These are phyloP conservation scores for Triops cancriformis DNA, from an alignment of 1,140 invertebrate species.

Conservation along the genomic window DNA sequence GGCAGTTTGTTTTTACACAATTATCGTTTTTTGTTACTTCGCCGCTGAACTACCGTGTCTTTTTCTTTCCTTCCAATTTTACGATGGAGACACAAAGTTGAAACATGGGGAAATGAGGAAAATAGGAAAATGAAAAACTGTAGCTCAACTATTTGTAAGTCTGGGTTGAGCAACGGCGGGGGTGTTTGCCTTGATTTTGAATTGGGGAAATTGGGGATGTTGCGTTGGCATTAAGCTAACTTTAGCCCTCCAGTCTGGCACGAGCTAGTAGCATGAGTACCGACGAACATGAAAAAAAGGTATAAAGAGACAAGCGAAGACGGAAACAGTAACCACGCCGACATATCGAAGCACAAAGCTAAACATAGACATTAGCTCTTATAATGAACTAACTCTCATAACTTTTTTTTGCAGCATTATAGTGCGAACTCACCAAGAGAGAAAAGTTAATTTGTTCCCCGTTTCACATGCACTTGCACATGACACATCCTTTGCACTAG, in stretches of 20 bases:
- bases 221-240: constrained; percentile 6
- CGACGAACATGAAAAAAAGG: background rate
- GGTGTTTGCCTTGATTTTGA: background rate
- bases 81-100: too few species aligned
- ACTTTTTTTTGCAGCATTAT: background rate
- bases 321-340: background rate
- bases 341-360: constrained; percentile 7
- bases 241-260: background rate
- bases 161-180: background rate
- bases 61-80: too few species aligned
- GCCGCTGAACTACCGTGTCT: too few species aligned
- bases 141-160: too few species aligned
- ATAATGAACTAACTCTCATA: background rate
- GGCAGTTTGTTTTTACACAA: too few species aligned
- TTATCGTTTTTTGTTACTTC: too few species aligned
- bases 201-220: background rate
- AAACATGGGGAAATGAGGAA: too few species aligned
- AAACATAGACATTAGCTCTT: background rate
- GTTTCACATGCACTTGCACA: too few species aligned
- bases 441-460: too few species aligned
- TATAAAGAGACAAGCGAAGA: background rate
- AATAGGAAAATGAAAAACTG: too few species aligned
- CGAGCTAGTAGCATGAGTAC: background rate
- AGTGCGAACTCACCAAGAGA: background rate
- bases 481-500: too few species aligned